Evolutionary conservation across 1,140 invertebrate species (phyloP), one percentile per base, ranked within the genome.

Genomic region (Drosophila suzukii): DNA sequence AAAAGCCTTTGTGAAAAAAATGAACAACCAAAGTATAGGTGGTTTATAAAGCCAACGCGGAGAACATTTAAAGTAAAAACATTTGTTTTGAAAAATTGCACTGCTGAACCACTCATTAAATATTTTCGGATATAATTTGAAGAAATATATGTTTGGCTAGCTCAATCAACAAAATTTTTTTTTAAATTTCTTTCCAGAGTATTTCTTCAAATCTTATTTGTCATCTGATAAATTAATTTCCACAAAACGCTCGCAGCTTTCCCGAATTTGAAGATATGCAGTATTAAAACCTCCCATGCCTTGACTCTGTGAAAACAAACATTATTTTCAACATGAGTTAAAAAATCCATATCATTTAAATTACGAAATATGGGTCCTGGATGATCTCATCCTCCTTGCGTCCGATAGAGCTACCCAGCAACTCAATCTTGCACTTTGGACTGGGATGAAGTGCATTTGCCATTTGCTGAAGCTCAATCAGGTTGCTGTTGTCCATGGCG

Each of bases 401-500:
- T 3, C 96, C 96, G 93, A 98, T 95, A 93, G 95, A 98, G 60
- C 95, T 94, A 34, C 97, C 97, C 55, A 98, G 93, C 6, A 98
- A 86, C 53, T 95, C 92, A 60, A 98, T 93, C 85, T 95, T 94
- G 0, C 97, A 96, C 78, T 93, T 95, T 20, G 93, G 93, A 0
- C 50, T n/a, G 3, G 75, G 49, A 13, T 50, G 15, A 47, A 94
- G 92, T 60, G 93, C 88, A 2, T 94, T 94, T 54, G 94, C 94
- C 66, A 94, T 93, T 47, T 92, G 89, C 41, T 94, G 94, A 13
- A 98, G 91, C 56, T 95, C 94, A 5, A 88, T 92, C 75, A 98
- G 95, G 89, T 98, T 98, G 24, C 94, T 93, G 43, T 96, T 93
- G 92, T 98, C 97, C 97, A 98, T 98, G 30, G 96, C 97, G 93